Evolutionary conservation across 2,888 invertebrate species (phyloP).

Genomic region (Hirtodrosophila alboralis): DNA sequence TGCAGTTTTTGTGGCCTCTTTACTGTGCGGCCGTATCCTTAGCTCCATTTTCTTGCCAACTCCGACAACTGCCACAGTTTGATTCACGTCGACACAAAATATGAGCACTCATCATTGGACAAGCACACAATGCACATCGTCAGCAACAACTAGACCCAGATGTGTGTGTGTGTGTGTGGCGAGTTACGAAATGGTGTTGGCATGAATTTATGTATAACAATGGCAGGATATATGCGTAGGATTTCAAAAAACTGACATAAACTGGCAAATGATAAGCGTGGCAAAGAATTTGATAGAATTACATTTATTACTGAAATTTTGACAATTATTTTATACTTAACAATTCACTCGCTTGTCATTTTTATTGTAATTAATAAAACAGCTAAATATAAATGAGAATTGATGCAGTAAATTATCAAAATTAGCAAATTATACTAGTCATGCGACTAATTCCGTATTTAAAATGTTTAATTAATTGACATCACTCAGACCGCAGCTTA

Average conservation of each 20-base stretch:
- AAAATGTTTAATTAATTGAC: constrained; percentile 29
- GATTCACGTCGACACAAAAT: constrained; percentile 37
- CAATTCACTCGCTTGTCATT: neutral
- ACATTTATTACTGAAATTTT: no score
- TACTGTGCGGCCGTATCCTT: constrained; percentile 2
- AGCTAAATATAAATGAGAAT: neutral
- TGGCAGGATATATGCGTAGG: neutral
- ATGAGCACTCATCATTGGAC: constrained; percentile 50
- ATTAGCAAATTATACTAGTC: constrained; percentile 9
- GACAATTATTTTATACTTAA: no score
- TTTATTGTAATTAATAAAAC: constrained; percentile 1
- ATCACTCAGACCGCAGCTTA: constrained; percentile 1
- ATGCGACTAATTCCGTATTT: constrained; percentile 12
- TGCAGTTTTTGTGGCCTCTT: constrained; percentile 29
- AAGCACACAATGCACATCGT: constrained; percentile 33
- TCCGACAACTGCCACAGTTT: constrained; percentile 24
- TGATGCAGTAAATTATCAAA: neutral
- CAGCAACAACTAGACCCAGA: neutral
- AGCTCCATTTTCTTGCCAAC: constrained; percentile 29
- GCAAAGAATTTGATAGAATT: no score
- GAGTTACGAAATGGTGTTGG: constrained; percentile 11
- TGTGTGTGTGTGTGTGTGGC: constrained; percentile 1
- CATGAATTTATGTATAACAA: constrained; percentile 21
- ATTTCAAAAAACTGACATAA: neutral
- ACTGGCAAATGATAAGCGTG: neutral